phyloP scores from a whole-genome alignment of 2,888 invertebrate species.

The Sisyra terminalis region DNA sequence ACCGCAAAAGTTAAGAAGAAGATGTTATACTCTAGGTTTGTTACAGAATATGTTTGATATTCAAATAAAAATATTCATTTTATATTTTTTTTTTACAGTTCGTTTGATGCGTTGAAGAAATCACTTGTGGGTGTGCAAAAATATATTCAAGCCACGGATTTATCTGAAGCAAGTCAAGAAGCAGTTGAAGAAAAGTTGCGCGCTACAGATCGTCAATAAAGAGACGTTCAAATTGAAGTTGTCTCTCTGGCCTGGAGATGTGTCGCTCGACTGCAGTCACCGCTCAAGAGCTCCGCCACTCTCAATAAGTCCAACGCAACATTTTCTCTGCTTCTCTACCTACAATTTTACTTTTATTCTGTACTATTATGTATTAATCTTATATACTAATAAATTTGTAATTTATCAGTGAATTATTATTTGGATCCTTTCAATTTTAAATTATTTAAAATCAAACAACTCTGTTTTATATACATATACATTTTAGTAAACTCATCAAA shows the following conservation, averaged over 20 bases:
- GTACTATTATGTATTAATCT: constrained; percentile 9
- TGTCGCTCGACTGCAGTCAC: neutral
- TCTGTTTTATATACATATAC: no score
- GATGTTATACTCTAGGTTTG: constrained; percentile 63
- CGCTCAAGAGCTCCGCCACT: neutral
- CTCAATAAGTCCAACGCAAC: no score
- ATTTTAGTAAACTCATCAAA: no score
- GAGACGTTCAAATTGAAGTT: constrained; percentile 3
- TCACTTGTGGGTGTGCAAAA: constrained; percentile 92
- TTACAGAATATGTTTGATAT: neutral
- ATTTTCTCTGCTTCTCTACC: neutral
- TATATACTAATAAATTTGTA: constrained; percentile 10
- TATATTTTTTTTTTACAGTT: constrained; percentile 73
- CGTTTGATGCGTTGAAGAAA: constrained; percentile 95
- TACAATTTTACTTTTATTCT: constrained; percentile 7
- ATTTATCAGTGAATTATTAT: constrained; percentile 8
- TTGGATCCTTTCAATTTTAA: neutral
- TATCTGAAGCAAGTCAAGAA: constrained; percentile 85
- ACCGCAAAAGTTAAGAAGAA: constrained; percentile 84
- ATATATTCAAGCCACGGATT: constrained; percentile 93
- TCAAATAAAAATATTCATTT: neutral
- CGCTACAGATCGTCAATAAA: constrained; percentile 83
- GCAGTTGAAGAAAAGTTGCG: constrained; percentile 88
- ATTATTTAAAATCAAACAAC: no score
- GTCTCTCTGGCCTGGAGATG: constrained; percentile 10